Percentiles rank a stretch among this genome's conserved stretches.
Conservation (phyloP, 2,888 invertebrate species). For the Coronaproctus castanopsis region DNA sequence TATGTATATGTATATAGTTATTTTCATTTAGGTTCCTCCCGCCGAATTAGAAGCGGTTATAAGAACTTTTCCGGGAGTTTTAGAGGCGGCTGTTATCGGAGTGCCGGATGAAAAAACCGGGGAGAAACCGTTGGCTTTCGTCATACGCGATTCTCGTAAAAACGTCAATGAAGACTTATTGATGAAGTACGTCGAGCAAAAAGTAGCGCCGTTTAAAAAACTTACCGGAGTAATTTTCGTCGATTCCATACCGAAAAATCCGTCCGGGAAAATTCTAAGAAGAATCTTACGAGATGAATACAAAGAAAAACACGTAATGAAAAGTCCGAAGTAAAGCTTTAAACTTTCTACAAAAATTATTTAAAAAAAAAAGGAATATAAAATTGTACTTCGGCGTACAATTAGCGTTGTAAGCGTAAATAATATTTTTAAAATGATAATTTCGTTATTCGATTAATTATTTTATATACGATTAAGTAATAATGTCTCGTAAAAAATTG, state of each 20-base stretch:
- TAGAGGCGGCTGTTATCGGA: constrained; percentile 66
- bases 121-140: constrained; percentile 52
- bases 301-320: too few species aligned
- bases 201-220: constrained; percentile 53
- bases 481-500: too few species aligned
- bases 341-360: too few species aligned
- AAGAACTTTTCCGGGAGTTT: constrained; percentile 46
- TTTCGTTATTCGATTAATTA: too few species aligned
- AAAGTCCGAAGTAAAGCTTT: too few species aligned
- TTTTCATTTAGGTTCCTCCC: constrained; percentile 76
- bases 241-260: constrained; percentile 47
- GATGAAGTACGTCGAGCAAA: constrained; percentile 25
- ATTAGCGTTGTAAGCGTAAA: too few species aligned
- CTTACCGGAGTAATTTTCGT: constrained; percentile 51
- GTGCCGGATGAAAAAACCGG: constrained; percentile 46
- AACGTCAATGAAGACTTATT: constrained; percentile 36
- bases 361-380: too few species aligned
- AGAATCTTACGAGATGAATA: constrained; percentile 36
- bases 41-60: constrained; percentile 61
- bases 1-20: too few species aligned
- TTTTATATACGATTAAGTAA: too few species aligned
- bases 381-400: too few species aligned
- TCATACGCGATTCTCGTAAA: constrained; percentile 36
- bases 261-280: constrained; percentile 53
- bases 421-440: too few species aligned